Conservation (phyloP, 2,113 vertebrate genomes). For the Saguinus imperator region DNA sequence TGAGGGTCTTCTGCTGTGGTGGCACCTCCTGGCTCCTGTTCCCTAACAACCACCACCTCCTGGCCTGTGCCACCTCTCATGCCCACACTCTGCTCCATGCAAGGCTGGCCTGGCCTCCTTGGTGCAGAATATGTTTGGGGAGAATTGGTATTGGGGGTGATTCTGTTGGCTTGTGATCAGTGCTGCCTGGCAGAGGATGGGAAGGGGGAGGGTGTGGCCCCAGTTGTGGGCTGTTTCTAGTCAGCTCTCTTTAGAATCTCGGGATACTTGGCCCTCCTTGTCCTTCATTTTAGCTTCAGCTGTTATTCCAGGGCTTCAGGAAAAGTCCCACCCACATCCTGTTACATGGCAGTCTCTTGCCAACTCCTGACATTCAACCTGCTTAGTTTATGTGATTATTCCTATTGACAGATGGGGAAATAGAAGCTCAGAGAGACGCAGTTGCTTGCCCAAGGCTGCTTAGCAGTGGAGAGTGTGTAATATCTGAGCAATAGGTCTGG, state of each 20-base stretch:
- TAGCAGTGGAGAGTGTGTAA: not conserved
- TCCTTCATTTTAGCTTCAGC: not conserved
- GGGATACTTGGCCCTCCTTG: not conserved
- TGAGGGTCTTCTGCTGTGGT: not conserved
- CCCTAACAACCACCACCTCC: fast-evolving
- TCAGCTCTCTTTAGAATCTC: not conserved
- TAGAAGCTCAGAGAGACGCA: not conserved
- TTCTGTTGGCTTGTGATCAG: not conserved
- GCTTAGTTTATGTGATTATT: not conserved
- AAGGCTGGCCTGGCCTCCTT: not conserved
- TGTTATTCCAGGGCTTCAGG: not conserved
- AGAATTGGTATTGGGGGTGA: not conserved
- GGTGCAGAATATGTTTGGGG: fast-evolving
- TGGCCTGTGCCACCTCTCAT: not conserved
- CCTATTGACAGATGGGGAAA: not conserved
- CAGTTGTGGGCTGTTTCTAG: fast-evolving
- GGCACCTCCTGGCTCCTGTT: not conserved
- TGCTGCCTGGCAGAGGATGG: not conserved
- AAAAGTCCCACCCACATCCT: not conserved
- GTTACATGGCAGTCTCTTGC: not conserved
- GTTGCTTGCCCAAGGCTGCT: not conserved
- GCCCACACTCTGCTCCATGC: not conserved
- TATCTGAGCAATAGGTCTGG: not conserved
- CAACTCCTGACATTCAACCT: not conserved
- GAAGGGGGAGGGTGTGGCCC: not conserved